These are phyloP conservation scores for Zophobas atratus DNA, from an alignment of 1,140 invertebrate genomes.

Conservation along the genomic window DNA sequence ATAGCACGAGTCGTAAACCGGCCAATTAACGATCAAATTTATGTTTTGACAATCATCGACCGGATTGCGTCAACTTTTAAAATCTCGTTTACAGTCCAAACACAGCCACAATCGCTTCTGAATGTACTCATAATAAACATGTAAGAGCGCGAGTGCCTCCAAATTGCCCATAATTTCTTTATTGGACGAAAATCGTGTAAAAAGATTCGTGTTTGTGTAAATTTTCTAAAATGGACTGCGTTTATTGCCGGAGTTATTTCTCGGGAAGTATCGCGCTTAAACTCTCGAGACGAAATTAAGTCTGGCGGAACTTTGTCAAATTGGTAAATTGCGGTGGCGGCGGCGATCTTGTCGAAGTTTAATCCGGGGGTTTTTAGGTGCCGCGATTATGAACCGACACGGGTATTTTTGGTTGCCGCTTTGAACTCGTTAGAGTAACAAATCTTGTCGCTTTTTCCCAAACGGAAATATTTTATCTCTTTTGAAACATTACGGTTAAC, in stretches of 20 bases:
- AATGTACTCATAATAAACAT: background rate
- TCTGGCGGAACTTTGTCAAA: background rate
- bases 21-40: constrained; percentile 10
- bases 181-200: constrained; percentile 1
- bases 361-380: no score
- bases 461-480: background rate
- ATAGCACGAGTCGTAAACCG: constrained; percentile 8
- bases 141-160: background rate
- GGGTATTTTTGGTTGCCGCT: no score
- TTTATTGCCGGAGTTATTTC: background rate
- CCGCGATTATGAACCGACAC: no score
- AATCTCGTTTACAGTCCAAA: constrained; percentile 13
- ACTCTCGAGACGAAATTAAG: background rate
- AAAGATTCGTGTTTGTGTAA: constrained; percentile 12
- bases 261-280: background rate
- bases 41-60: constrained; percentile 14
- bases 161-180: constrained; percentile 17
- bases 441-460: background rate
- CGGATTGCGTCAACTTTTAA: constrained; percentile 16
- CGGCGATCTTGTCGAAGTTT: no score
- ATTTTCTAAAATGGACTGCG: background rate
- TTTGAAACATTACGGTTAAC: background rate
- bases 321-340: no score
- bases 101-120: constrained; percentile 16
- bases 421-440: no score